A percentile compares a stretch with the other conserved stretches of the same genome.
Evolutionary conservation across 2,797 vertebrate species (phyloP).

Genomic region (Podarcis siculus): DNA sequence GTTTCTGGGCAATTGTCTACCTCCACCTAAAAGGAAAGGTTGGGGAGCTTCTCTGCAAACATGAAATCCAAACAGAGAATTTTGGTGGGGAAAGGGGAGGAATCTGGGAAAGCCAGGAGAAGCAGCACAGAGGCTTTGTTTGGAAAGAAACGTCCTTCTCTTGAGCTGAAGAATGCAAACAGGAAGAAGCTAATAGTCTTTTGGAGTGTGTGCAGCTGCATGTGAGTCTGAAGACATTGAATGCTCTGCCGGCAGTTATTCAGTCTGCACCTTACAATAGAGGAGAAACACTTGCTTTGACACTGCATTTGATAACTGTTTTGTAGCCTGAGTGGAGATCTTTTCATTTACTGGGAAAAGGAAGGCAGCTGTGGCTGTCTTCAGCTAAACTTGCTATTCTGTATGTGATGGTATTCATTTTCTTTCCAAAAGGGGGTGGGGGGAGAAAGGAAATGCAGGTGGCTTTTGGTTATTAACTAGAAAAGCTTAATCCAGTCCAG

Average conservation of each 20-base stretch:
- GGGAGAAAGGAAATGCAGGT: constrained; percentile 73
- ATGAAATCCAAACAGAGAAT: constrained; percentile 64
- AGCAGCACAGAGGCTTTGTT: constrained; percentile 62
- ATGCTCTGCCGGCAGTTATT: constrained; percentile 77
- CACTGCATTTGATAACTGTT: constrained; percentile 79
- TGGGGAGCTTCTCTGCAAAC: constrained; percentile 11
- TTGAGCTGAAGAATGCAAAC: constrained; percentile 74
- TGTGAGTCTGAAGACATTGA: constrained; percentile 78
- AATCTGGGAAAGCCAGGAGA: constrained; percentile 67
- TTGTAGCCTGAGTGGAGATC: constrained; percentile 79
- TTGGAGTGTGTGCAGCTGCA: constrained; percentile 82
- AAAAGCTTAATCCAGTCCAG: constrained; percentile 73
- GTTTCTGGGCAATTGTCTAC: background rate
- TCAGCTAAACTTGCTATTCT: constrained; percentile 79
- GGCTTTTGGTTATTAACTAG: constrained; percentile 79
- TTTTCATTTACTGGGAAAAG: constrained; percentile 81
- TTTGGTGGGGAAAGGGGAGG: constrained; percentile 59
- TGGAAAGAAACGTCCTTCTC: constrained; percentile 73
- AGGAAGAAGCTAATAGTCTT: constrained; percentile 77
- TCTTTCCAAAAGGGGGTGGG: constrained; percentile 41
- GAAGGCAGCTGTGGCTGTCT: constrained; percentile 83
- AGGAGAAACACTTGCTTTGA: constrained; percentile 81
- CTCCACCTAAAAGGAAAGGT: background rate
- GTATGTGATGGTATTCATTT: constrained; percentile 70
- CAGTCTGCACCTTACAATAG: constrained; percentile 77